Conservation (phyloP, 2,888 invertebrate species). For the Tanytarsus gracilentus region DNA sequence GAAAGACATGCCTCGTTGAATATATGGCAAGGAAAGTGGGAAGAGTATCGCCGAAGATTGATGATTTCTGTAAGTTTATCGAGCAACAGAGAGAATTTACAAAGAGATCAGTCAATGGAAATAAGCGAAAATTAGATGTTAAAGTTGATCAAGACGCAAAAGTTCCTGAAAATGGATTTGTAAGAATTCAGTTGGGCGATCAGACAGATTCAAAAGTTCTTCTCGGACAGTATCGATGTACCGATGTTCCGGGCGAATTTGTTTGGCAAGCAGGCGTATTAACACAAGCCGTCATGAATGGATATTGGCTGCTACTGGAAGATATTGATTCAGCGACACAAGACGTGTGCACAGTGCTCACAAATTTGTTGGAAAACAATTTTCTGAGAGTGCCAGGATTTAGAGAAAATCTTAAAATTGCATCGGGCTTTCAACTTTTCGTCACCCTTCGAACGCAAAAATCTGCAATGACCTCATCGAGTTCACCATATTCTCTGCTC, state of each 20-base stretch:
- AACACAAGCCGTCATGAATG: constrained; percentile 76
- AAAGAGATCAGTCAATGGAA: constrained; percentile 13
- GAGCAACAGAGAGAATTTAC: constrained; percentile 6
- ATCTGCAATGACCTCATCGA: constrained; percentile 38
- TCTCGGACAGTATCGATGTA: constrained; percentile 74
- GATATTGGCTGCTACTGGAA: constrained; percentile 88
- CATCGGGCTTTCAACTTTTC: constrained; percentile 85
- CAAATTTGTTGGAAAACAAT: constrained; percentile 74
- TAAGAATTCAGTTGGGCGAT: constrained; percentile 90
- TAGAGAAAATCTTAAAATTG: constrained; percentile 67
- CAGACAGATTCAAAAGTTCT: constrained; percentile 94
- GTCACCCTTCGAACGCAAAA: constrained; percentile 57
- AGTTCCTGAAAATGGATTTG: constrained; percentile 45
- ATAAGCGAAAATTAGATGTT: constrained; percentile 30
- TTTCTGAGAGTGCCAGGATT: constrained; percentile 81
- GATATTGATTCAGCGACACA: constrained; percentile 90
- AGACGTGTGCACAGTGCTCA: constrained; percentile 82
- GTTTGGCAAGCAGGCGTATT: constrained; percentile 93
- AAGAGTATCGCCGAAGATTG: constrained; percentile 40
- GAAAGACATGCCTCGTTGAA: constrained; percentile 86
- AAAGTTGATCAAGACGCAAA: constrained; percentile 24
- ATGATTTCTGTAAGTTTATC: constrained; percentile 33
- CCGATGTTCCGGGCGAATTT: constrained; percentile 95
- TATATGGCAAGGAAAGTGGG: constrained; percentile 76
- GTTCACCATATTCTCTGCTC: constrained; percentile 58